phyloP scores from a whole-genome alignment of 1,140 invertebrate species.

The Telenomus remus region DNA sequence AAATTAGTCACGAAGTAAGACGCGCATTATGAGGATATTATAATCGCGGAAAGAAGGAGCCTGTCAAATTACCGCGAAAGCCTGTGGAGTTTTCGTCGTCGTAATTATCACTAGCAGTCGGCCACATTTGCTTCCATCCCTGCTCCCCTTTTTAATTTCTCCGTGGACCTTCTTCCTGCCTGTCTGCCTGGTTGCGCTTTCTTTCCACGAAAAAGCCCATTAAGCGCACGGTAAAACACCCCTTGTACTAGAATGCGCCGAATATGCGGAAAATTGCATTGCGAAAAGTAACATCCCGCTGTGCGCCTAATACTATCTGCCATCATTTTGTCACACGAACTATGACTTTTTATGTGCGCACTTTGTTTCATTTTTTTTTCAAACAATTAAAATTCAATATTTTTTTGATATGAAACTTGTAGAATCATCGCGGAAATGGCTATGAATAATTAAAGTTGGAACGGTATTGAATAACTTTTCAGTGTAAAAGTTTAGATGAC shows the following conservation, averaged over 20 bases:
- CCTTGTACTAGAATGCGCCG: constrained; percentile 34
- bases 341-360: constrained; percentile 22
- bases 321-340: constrained; percentile 17
- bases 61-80: constrained; percentile 40
- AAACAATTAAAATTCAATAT: no score
- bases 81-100: constrained; percentile 44
- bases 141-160: constrained; percentile 55
- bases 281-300: constrained; percentile 54
- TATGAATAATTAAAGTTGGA: no score
- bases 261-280: constrained; percentile 56
- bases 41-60: constrained; percentile 11
- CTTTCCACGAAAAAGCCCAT: constrained; percentile 55
- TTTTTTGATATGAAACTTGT: no score
- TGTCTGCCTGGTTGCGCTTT: constrained; percentile 36
- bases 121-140: constrained; percentile 52
- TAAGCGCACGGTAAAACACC: constrained; percentile 39
- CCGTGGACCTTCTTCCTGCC: constrained; percentile 37
- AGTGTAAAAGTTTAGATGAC: no score
- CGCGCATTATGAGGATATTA: no score
- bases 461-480: no score
- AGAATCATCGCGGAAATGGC: no score
- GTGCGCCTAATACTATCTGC: constrained; percentile 46
- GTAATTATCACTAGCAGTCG: constrained; percentile 54
- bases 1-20: no score
- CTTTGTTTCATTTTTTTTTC: constrained; percentile 1